phyloP scores from a whole-genome alignment of 2,113 vertebrate species.

The Plecturocebus donacophilus region DNA sequence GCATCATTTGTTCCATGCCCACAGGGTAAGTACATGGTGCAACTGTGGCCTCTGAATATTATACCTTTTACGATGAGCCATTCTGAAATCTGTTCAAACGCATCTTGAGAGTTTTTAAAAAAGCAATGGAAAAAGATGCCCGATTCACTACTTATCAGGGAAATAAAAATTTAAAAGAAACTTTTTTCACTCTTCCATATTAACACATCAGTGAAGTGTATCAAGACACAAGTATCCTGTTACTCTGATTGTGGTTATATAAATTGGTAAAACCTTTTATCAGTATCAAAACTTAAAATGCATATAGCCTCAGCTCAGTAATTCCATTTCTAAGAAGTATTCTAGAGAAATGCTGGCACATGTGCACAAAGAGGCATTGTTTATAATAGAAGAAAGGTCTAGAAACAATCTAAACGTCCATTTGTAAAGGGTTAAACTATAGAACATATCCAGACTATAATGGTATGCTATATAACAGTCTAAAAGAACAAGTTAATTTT shows the following conservation, averaged over 20 bases:
- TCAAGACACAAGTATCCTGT: background rate
- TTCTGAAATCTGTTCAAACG: background rate
- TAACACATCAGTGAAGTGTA: background rate
- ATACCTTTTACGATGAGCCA: background rate
- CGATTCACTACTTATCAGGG: background rate
- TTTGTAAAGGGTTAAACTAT: background rate
- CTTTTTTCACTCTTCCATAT: background rate
- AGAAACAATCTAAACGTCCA: background rate
- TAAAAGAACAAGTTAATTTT: conserved; percentile 8
- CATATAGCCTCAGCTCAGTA: background rate
- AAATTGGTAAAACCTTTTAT: conserved; percentile 28
- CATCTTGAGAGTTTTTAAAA: conserved; percentile 17
- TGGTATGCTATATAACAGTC: background rate
- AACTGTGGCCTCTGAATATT: conserved; percentile 18
- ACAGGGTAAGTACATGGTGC: background rate
- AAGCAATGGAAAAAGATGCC: conserved; percentile 13
- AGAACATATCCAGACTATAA: background rate
- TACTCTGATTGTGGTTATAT: background rate
- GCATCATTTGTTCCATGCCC: background rate
- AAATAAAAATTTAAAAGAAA: background rate
- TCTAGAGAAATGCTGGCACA: background rate
- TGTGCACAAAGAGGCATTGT: background rate
- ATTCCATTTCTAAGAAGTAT: conserved; percentile 27
- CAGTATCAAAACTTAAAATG: conserved; percentile 38
- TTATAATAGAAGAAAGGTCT: background rate